Evolutionary conservation across 2,888 invertebrate species (phyloP).

Genomic region (Electrophaes corylata): DNA sequence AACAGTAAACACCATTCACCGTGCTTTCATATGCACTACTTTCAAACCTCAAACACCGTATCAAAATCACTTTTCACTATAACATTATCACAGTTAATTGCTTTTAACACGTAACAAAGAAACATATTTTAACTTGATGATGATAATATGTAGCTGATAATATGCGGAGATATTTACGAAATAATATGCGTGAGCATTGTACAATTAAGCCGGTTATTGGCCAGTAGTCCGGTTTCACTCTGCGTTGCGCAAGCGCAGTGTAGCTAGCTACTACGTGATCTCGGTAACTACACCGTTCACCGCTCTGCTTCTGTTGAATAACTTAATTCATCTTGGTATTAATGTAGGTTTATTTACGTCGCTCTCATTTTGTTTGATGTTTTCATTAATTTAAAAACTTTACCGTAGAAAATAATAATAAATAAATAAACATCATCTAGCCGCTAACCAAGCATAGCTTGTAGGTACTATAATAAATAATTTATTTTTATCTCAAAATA

Average conservation of each 20-base stretch:
- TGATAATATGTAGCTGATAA: background rate
- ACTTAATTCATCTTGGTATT: conserved; percentile 1
- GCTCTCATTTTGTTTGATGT: too few species aligned
- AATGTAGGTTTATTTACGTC: background rate
- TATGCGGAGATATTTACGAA: conserved; percentile 4
- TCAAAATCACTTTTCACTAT: conserved; percentile 10
- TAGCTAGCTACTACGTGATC: conserved; percentile 2
- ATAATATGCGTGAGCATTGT: conserved; percentile 4
- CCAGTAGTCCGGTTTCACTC: conserved; percentile 15
- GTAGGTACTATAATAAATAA: too few species aligned
- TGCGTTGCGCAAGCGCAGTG: conserved; percentile 19
- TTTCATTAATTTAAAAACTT: too few species aligned
- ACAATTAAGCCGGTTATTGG: conserved; percentile 9
- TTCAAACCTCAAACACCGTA: conserved; percentile 18
- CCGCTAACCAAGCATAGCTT: too few species aligned
- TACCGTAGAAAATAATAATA: too few species aligned
- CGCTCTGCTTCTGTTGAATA: conserved; percentile 8
- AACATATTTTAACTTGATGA: conserved; percentile 4
- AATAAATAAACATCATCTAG: too few species aligned
- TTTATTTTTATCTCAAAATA: too few species aligned
- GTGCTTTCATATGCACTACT: conserved; percentile 12
- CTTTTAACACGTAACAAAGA: conserved; percentile 15
- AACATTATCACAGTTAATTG: conserved; percentile 17
- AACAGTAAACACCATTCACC: conserved; percentile 23
- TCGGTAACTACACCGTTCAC: conserved; percentile 3